A percentile compares a stretch with the other conserved stretches of the same genome.
phyloP scores from a whole-genome alignment of 1,140 invertebrate genomes.

The Drosophila miranda region DNA sequence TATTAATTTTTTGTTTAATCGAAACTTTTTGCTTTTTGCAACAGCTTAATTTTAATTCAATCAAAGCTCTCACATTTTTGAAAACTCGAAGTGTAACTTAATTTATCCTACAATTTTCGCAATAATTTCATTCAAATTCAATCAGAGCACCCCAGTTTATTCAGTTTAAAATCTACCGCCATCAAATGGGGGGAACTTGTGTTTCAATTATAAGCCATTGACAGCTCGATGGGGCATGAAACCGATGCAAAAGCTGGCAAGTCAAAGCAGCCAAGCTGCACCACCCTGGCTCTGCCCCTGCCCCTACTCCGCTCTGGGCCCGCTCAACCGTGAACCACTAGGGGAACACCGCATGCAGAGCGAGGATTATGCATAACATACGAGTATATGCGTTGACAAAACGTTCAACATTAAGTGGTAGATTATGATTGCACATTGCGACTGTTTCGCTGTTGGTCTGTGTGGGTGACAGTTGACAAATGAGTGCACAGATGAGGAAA shows the following conservation, averaged over 20 bases:
- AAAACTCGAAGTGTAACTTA: background rate
- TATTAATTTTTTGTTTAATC: too few species aligned
- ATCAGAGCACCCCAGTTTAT: too few species aligned
- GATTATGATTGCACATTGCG: constrained; percentile 41
- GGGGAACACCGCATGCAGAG: constrained; percentile 20
- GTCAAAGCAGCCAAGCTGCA: constrained; percentile 4
- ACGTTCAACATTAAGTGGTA: constrained; percentile 26
- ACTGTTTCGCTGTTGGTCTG: too few species aligned
- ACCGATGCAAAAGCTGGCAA: constrained; percentile 31
- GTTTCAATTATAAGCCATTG: constrained; percentile 25
- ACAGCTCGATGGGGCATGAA: constrained; percentile 51
- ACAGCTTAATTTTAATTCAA: too few species aligned
- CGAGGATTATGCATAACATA: constrained; percentile 34
- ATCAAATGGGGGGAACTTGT: background rate
- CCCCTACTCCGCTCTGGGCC: constrained; percentile 4
- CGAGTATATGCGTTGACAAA: constrained; percentile 15
- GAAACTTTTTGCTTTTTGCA: too few species aligned
- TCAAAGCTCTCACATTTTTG: too few species aligned
- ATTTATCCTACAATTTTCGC: background rate
- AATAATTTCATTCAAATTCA: constrained; percentile 1
- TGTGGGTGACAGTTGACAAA: constrained; percentile 53
- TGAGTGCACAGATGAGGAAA: constrained; percentile 57
- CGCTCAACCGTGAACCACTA: constrained; percentile 37
- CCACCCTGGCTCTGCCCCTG: background rate
- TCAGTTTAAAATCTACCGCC: background rate